Percentiles rank a stretch among this genome's conserved stretches.
phyloP scores from a whole-genome alignment of 2,797 vertebrate species.

The Tapirus indicus region DNA sequence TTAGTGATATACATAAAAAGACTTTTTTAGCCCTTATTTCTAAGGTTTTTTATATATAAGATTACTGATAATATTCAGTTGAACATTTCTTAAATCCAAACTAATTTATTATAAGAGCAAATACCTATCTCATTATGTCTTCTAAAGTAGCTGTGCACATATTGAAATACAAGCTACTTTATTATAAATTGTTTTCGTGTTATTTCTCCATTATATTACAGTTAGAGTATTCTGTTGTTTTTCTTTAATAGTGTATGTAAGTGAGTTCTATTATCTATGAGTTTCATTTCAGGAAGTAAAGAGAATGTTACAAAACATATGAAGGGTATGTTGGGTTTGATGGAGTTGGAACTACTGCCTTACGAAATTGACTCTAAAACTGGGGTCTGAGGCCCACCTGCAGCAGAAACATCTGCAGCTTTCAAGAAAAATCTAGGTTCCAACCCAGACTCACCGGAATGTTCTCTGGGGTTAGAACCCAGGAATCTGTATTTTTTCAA shows the following conservation, averaged over 20 bases:
- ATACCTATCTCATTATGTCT: neutral
- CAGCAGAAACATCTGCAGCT: neutral
- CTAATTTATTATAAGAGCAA: neutral
- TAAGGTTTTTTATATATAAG: neutral
- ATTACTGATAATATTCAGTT: neutral
- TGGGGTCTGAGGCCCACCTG: neutral
- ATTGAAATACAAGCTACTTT: neutral
- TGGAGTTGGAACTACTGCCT: neutral
- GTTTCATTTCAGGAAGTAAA: conserved; percentile 33
- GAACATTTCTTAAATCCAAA: neutral
- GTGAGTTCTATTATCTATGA: neutral
- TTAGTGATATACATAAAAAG: neutral
- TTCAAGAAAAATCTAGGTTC: neutral
- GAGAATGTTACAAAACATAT: neutral
- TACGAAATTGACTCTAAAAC: neutral
- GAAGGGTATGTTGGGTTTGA: neutral
- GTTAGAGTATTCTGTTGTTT: neutral
- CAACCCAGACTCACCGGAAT: neutral
- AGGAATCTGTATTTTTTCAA: neutral
- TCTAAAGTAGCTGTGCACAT: neutral
- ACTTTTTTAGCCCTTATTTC: neutral
- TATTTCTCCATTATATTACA: neutral
- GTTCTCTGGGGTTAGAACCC: neutral
- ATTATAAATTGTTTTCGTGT: conserved; percentile 29
- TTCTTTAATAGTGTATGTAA: neutral